phyloP scores from a whole-genome alignment of 2,888 invertebrate species.

The Leucania comma region DNA sequence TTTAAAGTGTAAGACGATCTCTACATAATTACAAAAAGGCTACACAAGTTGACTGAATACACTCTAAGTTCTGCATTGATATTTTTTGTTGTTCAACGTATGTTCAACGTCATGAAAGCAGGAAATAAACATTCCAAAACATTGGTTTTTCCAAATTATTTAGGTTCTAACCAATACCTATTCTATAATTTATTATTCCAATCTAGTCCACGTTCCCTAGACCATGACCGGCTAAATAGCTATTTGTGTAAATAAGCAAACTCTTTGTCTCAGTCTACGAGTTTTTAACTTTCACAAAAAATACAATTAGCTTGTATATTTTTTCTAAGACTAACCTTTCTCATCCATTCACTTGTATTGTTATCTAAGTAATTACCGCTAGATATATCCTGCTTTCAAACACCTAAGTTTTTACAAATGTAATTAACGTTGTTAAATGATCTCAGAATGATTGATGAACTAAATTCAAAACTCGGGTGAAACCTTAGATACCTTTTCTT shows the following conservation, averaged over 20 bases:
- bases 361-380: constrained; percentile 44
- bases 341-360: constrained; percentile 60
- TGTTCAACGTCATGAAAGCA: too few species aligned
- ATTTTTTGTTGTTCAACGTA: too few species aligned
- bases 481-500: not conserved
- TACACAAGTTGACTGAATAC: too few species aligned
- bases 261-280: constrained; percentile 66
- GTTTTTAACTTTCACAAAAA: constrained; percentile 66
- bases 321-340: constrained; percentile 58
- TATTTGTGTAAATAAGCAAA: constrained; percentile 55
- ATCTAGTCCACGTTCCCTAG: constrained; percentile 44
- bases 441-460: constrained; percentile 22
- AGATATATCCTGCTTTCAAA: constrained; percentile 62
- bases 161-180: not conserved
- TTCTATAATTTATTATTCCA: constrained; percentile 11
- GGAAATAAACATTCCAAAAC: too few species aligned
- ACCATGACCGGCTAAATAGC: constrained; percentile 56
- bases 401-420: constrained; percentile 15
- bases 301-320: constrained; percentile 48
- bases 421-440: constrained; percentile 27
- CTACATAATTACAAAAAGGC: too few species aligned
- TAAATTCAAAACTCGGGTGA: not conserved
- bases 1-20: too few species aligned
- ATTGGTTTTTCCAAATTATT: not conserved
- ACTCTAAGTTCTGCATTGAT: too few species aligned